phyloP scores from a whole-genome alignment of 2,797 vertebrate genomes.

The Cheirogaleus major region DNA sequence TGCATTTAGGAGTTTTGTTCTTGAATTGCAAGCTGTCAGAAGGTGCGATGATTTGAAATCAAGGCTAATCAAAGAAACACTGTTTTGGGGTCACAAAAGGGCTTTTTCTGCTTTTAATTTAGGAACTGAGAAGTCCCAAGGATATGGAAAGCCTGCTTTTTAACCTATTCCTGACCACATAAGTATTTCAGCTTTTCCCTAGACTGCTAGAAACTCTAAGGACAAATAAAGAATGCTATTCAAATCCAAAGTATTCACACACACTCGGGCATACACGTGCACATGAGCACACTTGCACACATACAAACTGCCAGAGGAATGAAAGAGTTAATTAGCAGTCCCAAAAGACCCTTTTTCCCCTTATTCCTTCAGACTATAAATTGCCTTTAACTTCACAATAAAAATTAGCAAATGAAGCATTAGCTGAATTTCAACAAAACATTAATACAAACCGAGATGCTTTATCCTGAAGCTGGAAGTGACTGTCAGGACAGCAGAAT shows the following conservation, averaged over 20 bases:
- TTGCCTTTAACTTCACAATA: conserved; percentile 43
- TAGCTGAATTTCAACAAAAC: conserved; percentile 20
- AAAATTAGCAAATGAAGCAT: conserved; percentile 37
- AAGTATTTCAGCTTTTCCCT: conserved; percentile 38
- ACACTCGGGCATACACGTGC: not conserved
- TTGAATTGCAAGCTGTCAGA: conserved; percentile 65
- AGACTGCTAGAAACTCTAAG: conserved; percentile 11
- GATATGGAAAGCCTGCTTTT: conserved; percentile 58
- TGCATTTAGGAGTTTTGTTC: conserved; percentile 16
- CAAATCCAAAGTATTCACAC: conserved; percentile 22
- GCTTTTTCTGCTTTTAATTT: conserved; percentile 75
- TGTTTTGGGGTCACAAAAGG: conserved; percentile 63
- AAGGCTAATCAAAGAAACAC: conserved; percentile 68
- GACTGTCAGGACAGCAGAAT: not conserved
- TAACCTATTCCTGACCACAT: conserved; percentile 58
- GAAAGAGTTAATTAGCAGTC: conserved; percentile 28
- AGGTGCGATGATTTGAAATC: conserved; percentile 72
- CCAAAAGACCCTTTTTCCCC: not conserved
- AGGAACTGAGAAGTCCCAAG: conserved; percentile 58
- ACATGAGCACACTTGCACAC: not conserved
- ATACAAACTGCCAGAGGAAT: conserved; percentile 25
- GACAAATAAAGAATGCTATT: conserved; percentile 62
- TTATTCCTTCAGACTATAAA: conserved; percentile 13
- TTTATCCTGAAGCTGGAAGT: conserved; percentile 34
- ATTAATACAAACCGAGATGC: conserved; percentile 19